Conservation (phyloP, 2,797 vertebrate genomes). For the Gadopsis bispinosus region DNA sequence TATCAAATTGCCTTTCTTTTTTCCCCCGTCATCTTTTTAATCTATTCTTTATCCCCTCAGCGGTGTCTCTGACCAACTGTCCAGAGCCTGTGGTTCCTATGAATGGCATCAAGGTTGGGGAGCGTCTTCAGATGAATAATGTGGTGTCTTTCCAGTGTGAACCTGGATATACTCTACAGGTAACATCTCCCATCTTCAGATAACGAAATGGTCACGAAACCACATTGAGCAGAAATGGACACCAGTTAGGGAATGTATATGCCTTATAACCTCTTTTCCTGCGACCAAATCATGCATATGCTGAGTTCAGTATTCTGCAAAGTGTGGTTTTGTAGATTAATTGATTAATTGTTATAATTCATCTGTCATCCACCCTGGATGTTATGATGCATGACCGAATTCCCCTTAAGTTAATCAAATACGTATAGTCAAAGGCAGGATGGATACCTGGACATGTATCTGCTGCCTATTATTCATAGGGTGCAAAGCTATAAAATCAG, state of each 20-base stretch:
- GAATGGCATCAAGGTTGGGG: slow-evolving; percentile 93
- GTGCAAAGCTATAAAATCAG: background rate
- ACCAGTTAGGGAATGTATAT: background rate
- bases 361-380: slow-evolving; percentile 8
- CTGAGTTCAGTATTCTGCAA: background rate
- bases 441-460: background rate
- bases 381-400: slow-evolving; percentile 5
- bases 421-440: background rate
- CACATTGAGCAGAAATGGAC: background rate
- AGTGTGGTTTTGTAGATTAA: background rate
- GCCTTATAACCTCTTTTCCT: background rate
- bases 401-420: slow-evolving; percentile 1
- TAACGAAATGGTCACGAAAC: background rate
- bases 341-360: slow-evolving; percentile 9
- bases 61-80: slow-evolving; percentile 94
- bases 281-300: slow-evolving; percentile 3
- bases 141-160: slow-evolving; percentile 98
- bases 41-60: slow-evolving; percentile 62
- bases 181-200: slow-evolving; percentile 46
- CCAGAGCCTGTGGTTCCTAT: slow-evolving; percentile 93
- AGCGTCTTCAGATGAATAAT: slow-evolving; percentile 95
- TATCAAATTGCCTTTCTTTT: background rate
- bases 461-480: slow-evolving; percentile 7
- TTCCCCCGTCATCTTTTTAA: slow-evolving; percentile 24
- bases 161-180: slow-evolving; percentile 96